A percentile compares a stretch with the other conserved stretches of the same genome.
These are phyloP conservation scores for Heliconius aoede DNA, from an alignment of 2,888 invertebrate species.

Conservation along the genomic window DNA sequence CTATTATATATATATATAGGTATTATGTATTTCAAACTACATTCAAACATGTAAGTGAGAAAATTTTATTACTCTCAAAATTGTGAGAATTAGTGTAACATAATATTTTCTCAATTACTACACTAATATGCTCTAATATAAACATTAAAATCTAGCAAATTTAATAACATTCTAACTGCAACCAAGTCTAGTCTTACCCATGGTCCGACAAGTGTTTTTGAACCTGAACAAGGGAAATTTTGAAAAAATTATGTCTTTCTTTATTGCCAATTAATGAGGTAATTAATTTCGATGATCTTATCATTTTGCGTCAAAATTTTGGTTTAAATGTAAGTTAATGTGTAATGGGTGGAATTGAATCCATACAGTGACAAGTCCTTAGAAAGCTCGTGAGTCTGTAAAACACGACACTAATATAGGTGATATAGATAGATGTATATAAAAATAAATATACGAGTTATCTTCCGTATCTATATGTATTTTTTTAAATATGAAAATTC, in stretches of 20 bases:
- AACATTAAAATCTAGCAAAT: slow-evolving; percentile 34
- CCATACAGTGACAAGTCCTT: slow-evolving; percentile 47
- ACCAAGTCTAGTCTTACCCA: slow-evolving; percentile 52
- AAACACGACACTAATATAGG: slow-evolving; percentile 37
- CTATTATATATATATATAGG: slow-evolving; percentile 20
- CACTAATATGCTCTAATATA: slow-evolving; percentile 5
- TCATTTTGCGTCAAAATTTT: background rate
- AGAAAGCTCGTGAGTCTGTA: slow-evolving; percentile 48
- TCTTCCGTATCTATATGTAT: no score
- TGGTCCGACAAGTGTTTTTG: slow-evolving; percentile 46
- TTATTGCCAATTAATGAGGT: slow-evolving; percentile 30
- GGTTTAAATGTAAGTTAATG: slow-evolving; percentile 50
- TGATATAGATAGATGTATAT: no score
- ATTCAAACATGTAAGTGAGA: slow-evolving; percentile 16
- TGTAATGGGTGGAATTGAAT: slow-evolving; percentile 47
- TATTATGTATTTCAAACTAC: slow-evolving; percentile 22
- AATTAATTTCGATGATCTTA: background rate
- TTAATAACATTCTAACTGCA: slow-evolving; percentile 29
- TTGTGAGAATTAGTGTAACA: background rate
- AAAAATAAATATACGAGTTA: no score
- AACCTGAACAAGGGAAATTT: slow-evolving; percentile 54
- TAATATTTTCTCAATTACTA: slow-evolving; percentile 32
- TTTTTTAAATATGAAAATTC: background rate
- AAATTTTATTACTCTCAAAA: background rate
- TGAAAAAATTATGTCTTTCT: slow-evolving; percentile 30